Base-by-base conservation (phyloP, 2,888 invertebrate genomes). In the Lycia hirtaria region DNA sequence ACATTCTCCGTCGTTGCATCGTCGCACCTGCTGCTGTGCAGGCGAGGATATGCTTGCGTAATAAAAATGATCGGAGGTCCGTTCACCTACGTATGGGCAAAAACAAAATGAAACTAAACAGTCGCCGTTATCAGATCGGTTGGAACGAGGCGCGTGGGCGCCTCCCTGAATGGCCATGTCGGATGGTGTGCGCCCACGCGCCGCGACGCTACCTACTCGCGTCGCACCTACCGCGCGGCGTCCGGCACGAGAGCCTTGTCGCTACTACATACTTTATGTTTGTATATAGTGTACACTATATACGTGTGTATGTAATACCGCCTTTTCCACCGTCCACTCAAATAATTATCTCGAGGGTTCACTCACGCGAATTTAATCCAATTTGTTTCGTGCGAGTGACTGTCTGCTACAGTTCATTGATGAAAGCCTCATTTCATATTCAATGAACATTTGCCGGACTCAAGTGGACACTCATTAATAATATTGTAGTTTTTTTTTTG, bases 121-220 rank as follows among this genome's bases (percentile, higher is more conserved):
- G 71, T 76, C 75, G 76, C 74, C 74, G 78, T 81, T 82, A 83
- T 81, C 80, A 78, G 81, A 79, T 77, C 72, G 72, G 74, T 73
- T 61, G 72, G 73, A 74, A 73, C 72, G 76, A 52, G 72, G 75
- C 69, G 82, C 75, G 81, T 80, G 74, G 85, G 85, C 74, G 81
- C 72, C 77, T 79, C 80, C 80, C 84, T 88, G 83, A 88, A 90
- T 88, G 89, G 87, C 76, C 82, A 78, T 73, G 80, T 72, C 78
- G 77, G 75, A 73, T 72, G 72, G 71, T 66, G 75, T 67, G 67
- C 75, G 67, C 67, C 57, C 68, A 62, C 62, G 61, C 55, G 28
- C 57, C 37, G 54, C 17, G 54, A 12, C 60, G 56, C 72, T 68
- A 64, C 75, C 71, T 69, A 73, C 76, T 71, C 63, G 66, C 60